These are phyloP conservation scores for Novumbra hubbsi DNA, from an alignment of 2,797 vertebrate genomes.

Conservation along the genomic window DNA sequence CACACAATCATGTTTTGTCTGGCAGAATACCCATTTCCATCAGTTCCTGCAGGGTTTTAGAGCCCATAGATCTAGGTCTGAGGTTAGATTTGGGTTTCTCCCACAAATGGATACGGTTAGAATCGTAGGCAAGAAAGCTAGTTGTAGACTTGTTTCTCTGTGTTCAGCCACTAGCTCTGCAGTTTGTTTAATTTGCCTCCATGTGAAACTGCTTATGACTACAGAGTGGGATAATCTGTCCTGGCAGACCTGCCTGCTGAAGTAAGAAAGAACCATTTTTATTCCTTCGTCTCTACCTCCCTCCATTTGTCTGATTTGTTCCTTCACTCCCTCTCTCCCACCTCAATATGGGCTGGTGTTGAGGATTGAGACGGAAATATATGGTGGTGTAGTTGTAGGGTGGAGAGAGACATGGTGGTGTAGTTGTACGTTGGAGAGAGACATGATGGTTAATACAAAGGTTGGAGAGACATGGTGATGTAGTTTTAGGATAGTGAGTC, in stretches of 20 bases:
- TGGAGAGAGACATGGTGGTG: background rate
- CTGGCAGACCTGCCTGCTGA: constrained; percentile 38
- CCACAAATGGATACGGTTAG: background rate
- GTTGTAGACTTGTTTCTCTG: background rate
- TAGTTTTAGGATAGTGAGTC: no score
- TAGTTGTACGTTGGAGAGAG: no score
- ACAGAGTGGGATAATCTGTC: constrained; percentile 43
- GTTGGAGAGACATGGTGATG: no score
- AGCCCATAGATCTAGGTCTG: background rate
- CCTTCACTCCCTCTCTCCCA: background rate
- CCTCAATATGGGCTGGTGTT: background rate
- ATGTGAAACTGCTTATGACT: background rate
- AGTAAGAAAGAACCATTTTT: background rate
- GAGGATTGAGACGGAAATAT: background rate
- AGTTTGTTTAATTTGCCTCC: constrained; percentile 4
- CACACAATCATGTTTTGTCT: background rate
- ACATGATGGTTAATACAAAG: no score
- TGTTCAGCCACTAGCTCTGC: background rate
- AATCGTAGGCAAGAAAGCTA: background rate
- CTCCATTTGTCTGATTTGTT: background rate
- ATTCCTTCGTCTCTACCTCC: background rate
- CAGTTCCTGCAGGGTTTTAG: background rate
- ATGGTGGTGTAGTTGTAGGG: background rate
- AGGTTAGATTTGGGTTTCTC: background rate
- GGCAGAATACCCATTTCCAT: background rate